Percentiles rank a stretch among this genome's conserved stretches.
Conservation (phyloP, 1,140 invertebrate species). For the Microvelia longipes region DNA sequence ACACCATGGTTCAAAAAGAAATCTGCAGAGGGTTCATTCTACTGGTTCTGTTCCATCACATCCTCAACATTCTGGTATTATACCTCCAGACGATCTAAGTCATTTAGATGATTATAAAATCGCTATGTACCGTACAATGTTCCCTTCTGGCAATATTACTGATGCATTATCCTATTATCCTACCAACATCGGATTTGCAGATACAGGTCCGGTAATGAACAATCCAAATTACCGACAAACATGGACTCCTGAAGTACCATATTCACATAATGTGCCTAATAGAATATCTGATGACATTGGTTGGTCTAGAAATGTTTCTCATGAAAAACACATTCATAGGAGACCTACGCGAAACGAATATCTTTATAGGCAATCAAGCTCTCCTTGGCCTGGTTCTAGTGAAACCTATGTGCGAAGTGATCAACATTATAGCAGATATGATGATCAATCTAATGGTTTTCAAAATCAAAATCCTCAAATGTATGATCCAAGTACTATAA, state of each 20-base stretch:
- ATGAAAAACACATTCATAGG: not conserved
- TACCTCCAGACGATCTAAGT: conserved; percentile 28
- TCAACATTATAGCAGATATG: not conserved
- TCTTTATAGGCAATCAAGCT: not conserved
- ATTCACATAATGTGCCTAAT: not conserved
- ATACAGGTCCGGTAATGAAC: not conserved
- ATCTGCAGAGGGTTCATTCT: conserved; percentile 30
- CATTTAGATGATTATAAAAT: conserved; percentile 50
- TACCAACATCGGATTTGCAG: conserved; percentile 33
- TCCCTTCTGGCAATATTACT: conserved; percentile 53
- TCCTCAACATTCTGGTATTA: conserved; percentile 22
- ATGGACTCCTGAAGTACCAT: not conserved
- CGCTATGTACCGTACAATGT: conserved; percentile 45
- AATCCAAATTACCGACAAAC: not conserved
- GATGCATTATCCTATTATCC: conserved; percentile 61
- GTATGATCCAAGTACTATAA: conserved; percentile 40
- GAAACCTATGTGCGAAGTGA: not conserved
- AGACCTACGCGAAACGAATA: not conserved
- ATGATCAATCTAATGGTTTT: not conserved
- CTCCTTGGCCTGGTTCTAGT: not conserved
- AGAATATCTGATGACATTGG: not conserved
- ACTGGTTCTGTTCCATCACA: conserved; percentile 20
- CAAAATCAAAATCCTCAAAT: conserved; percentile 17
- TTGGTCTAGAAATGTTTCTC: not conserved
- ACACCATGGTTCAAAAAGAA: conserved; percentile 9